Conservation (phyloP, 2,888 invertebrate genomes). For the Trachelus troglodyta region DNA sequence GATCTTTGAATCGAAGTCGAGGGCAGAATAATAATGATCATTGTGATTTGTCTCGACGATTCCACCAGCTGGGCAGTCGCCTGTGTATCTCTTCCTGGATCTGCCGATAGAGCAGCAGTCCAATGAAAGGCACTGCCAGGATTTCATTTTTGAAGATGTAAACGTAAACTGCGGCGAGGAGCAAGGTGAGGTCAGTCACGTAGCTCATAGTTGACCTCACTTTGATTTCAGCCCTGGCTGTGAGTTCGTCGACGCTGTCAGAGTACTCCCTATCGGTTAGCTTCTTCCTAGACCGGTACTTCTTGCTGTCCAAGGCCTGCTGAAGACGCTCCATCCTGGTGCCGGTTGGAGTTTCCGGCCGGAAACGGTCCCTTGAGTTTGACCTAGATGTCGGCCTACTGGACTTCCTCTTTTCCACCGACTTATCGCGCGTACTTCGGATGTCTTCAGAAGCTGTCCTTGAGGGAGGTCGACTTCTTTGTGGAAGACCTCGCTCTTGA, state of each 20-base stretch:
- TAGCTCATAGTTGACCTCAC: constrained; percentile 79
- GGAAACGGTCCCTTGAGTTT: constrained; percentile 51
- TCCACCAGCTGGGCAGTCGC: constrained; percentile 43
- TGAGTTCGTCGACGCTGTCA: constrained; percentile 59
- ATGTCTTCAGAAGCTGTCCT: constrained; percentile 36
- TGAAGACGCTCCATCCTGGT: constrained; percentile 58
- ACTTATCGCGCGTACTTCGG: constrained; percentile 28
- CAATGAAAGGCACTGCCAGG: constrained; percentile 82
- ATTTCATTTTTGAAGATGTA: constrained; percentile 85
- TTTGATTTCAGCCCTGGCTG: constrained; percentile 74
- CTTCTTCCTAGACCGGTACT: constrained; percentile 34
- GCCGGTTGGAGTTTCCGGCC: constrained; percentile 58
- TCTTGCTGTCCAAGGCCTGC: constrained; percentile 43
- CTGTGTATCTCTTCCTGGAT: constrained; percentile 74
- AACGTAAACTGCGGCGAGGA: constrained; percentile 82
- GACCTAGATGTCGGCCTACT: constrained; percentile 50
- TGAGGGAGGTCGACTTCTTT: constrained; percentile 24
- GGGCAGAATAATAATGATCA: neutral
- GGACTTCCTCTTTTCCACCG: constrained; percentile 25
- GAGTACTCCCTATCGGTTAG: constrained; percentile 27
- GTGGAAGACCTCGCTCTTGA: constrained; percentile 29
- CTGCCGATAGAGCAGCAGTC: constrained; percentile 82
- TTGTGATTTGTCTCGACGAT: neutral
- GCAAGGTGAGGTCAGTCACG: constrained; percentile 79
- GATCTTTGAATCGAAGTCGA: too few species aligned